A percentile compares a stretch with the other conserved stretches of the same genome.
phyloP scores from a whole-genome alignment of 2,888 invertebrate species.

The Pyrrhosoma nymphula region DNA sequence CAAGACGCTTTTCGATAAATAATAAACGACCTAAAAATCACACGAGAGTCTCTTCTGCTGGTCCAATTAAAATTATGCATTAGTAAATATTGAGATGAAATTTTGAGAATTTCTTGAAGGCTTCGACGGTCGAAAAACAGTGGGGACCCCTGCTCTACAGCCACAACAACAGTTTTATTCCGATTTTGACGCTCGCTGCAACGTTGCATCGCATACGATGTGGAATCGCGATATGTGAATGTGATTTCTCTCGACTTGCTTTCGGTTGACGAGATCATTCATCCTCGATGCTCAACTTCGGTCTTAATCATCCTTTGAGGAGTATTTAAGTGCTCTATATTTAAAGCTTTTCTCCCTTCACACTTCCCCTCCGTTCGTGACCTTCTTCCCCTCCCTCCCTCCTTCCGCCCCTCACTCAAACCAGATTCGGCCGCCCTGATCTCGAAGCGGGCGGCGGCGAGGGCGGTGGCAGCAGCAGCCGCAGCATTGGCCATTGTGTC shows the following conservation, averaged over 20 bases:
- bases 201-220: background rate
- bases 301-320: background rate
- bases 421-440: conserved; percentile 9
- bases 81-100: no score
- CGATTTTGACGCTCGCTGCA: background rate
- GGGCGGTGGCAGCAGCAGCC: background rate
- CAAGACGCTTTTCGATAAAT: no score
- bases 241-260: background rate
- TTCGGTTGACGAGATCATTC: background rate
- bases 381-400: no score
- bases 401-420: background rate
- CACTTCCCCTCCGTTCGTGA: background rate
- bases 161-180: background rate
- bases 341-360: background rate
- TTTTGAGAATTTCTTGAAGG: no score
- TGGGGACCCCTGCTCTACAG: background rate
- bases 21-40: no score
- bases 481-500: no score
- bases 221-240: background rate
- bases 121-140: no score
- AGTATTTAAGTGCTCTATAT: background rate
- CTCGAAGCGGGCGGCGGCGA: background rate
- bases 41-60: no score
- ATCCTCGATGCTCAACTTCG: background rate
- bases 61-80: no score